Base-by-base conservation (phyloP, 1,140 invertebrate species). In the Caenorhabditis latens region DNA sequence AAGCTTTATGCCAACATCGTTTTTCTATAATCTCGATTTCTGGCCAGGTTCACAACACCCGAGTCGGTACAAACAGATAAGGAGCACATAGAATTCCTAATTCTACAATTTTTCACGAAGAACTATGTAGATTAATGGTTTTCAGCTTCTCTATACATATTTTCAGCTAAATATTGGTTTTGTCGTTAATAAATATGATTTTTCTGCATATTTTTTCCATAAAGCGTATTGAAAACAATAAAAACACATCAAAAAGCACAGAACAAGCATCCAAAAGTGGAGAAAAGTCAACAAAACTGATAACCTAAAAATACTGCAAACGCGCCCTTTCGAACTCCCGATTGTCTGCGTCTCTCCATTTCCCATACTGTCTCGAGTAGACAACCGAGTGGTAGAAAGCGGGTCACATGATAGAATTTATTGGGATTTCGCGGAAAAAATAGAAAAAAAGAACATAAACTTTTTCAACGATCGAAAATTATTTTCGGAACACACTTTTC, bases 381-480 rank as follows among this genome's bases (percentile, higher is more conserved):
- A 79, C 13, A 48, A 50, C 71, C 43, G 53, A 50, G 24, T 46
- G 42, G 21, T n/a, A 21, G 42, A 19, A 50, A 50, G 71, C 71
- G 13, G 65, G 65, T 71, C 65, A 71, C 65, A 71, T 71, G 65
- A 71, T 71, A 16, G 19, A 71, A 63, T 32, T 63, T 8, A 63
- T 40, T 24, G 24, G 61, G 24, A 32, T 32, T 21, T 63, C 4
- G 16, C n/a, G 14, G 21, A 11, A 24, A 32, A 3, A 16, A 53
- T 53, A 11, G 16, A 53, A 53, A 53, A 53, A 32, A 32, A 32
- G 32, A 32, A 32, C 32, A 32, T 32, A 32, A 32, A 32, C 32
- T 32, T 32, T 32, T 53, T 53, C 2, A 16, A 0, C 16, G 11
- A 14, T 50, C 14, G 50, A 50, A 16, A 50, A 50, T 50, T 50